phyloP scores from a whole-genome alignment of 2,888 invertebrate genomes.

The Nomada flava region DNA sequence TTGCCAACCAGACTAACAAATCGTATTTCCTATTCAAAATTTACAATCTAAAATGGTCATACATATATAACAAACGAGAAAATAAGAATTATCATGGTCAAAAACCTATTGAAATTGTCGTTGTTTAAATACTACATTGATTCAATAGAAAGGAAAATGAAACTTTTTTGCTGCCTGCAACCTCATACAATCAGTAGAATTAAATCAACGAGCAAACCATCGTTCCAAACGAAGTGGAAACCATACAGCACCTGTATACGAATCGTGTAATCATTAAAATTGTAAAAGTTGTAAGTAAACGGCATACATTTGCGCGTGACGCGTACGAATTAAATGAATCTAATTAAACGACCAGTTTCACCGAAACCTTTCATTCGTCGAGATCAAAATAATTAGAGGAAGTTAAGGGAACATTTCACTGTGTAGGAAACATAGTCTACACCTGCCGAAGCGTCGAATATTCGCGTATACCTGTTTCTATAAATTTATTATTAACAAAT shows the following conservation, averaged over 20 bases:
- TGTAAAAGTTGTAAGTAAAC: background rate
- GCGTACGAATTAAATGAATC: slow-evolving; percentile 8
- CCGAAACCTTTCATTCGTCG: slow-evolving; percentile 7
- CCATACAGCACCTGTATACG: background rate
- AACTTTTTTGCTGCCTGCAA: background rate
- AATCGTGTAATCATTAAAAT: slow-evolving; percentile 10
- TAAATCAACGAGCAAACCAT: background rate
- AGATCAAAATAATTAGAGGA: slow-evolving; percentile 25
- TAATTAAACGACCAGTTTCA: slow-evolving; percentile 12
- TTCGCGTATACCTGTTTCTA: background rate
- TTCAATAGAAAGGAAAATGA: background rate
- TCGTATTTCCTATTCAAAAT: too few species aligned
- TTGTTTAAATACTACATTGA: background rate
- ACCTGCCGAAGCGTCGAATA: background rate
- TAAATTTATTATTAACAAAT: background rate
- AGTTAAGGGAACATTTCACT: background rate
- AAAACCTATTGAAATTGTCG: background rate
- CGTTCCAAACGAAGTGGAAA: background rate
- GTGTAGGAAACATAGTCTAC: background rate
- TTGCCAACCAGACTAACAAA: too few species aligned
- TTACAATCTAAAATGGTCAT: too few species aligned
- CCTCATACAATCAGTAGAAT: background rate
- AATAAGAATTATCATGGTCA: background rate
- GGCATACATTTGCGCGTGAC: background rate
- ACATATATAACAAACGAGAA: background rate